Evolutionary conservation across 1,140 invertebrate genomes (phyloP).

Genomic region (Drosophila baimaii): DNA sequence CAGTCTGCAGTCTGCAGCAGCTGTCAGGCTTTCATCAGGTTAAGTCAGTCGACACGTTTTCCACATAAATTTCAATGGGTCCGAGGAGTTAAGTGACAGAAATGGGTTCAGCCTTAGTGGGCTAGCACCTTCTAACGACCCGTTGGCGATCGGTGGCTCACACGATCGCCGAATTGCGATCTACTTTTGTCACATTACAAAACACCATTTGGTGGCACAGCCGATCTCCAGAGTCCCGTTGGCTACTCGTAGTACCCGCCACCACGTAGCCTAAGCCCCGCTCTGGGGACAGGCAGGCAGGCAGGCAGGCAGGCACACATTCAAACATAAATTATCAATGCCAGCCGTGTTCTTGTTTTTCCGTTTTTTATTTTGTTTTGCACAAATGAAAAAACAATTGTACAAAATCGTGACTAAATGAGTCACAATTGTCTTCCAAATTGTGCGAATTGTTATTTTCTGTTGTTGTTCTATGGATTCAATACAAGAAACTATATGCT

Average conservation of each 20-base stretch:
- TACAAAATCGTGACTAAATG: conserved; percentile 67
- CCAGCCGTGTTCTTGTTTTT: conserved; percentile 42
- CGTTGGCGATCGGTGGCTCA: conserved; percentile 46
- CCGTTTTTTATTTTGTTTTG: conserved; percentile 19
- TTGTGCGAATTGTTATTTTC: conserved; percentile 56
- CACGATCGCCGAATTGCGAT: conserved; percentile 61
- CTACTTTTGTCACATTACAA: conserved; percentile 68
- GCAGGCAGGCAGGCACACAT: too few relatives aligned
- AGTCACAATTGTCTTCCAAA: conserved; percentile 69
- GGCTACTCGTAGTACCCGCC: conserved; percentile 48
- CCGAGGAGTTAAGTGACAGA: conserved; percentile 49
- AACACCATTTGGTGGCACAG: conserved; percentile 13
- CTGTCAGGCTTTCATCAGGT: conserved; percentile 63
- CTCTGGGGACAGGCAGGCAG: conserved; percentile 22
- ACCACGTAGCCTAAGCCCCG: conserved; percentile 40
- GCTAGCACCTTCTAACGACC: conserved; percentile 56
- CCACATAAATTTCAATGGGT: conserved; percentile 67
- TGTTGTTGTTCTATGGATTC: conserved; percentile 3
- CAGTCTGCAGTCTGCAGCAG: conserved; percentile 15
- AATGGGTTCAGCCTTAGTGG: conserved; percentile 45
- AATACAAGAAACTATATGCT: conserved; percentile 7
- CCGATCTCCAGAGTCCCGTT: conserved; percentile 26
- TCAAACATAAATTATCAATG: conserved; percentile 60
- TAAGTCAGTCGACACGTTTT: conserved; percentile 67
- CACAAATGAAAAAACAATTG: conserved; percentile 30